Evolutionary conservation across 2,888 invertebrate genomes (phyloP).

Genomic region (Idaea biselata): DNA sequence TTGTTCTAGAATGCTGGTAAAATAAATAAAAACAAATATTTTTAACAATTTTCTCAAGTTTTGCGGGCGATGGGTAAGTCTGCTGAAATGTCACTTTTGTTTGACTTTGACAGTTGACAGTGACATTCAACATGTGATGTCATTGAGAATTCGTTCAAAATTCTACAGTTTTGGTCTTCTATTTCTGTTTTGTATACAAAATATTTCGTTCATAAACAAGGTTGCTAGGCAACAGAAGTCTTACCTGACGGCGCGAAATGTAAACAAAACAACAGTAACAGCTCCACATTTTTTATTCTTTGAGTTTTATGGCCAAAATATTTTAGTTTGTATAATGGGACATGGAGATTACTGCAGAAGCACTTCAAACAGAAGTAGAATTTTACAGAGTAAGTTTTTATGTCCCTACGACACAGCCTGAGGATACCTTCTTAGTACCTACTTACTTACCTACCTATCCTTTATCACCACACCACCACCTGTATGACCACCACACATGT

Average conservation of each 20-base stretch:
- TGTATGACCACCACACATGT: too few relatives aligned
- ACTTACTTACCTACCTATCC: neutral
- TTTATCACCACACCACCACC: too few relatives aligned
- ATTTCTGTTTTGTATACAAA: too few relatives aligned
- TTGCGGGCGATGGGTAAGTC: slow-evolving; percentile 28
- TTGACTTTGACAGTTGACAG: too few relatives aligned
- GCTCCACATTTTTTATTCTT: neutral
- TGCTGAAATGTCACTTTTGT: slow-evolving; percentile 21
- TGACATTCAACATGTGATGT: too few relatives aligned
- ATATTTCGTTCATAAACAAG: too few relatives aligned
- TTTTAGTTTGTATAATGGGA: neutral
- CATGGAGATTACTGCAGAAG: slow-evolving; percentile 35
- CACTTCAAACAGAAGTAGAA: slow-evolving; percentile 71
- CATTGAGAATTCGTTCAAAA: slow-evolving; percentile 12
- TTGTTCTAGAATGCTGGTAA: slow-evolving; percentile 7
- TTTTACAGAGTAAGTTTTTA: slow-evolving; percentile 69
- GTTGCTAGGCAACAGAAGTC: slow-evolving; percentile 57
- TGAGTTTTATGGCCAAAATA: neutral
- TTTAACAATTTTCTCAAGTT: slow-evolving; percentile 17
- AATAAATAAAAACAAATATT: neutral
- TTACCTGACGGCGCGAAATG: slow-evolving; percentile 59
- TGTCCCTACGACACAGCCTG: too few relatives aligned
- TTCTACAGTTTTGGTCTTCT: too few relatives aligned
- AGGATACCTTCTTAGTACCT: neutral
- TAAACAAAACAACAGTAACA: slow-evolving; percentile 55